Evolutionary conservation across 2,888 invertebrate species (phyloP), one percentile per base, ranked within the genome.

Genomic region (Callimorpha dominula): DNA sequence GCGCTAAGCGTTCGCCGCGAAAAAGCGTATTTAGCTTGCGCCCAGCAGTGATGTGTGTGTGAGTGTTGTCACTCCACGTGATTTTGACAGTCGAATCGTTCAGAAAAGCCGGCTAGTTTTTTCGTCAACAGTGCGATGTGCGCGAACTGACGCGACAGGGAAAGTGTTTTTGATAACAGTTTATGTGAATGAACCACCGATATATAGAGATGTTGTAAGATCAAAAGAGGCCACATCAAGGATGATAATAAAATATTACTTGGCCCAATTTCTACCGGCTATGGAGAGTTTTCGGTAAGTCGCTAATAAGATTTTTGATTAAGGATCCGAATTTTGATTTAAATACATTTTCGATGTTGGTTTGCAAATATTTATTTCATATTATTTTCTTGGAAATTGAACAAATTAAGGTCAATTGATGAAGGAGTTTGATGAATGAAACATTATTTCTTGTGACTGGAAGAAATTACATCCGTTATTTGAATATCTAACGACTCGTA

Each of bases 201-300:
- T 85, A 85, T 82, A 85, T 78, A 84, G 86, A 85, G 74, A 92
- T 93, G 92, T 85, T 87, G 83, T 92, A 88, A 90, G 81, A 81
- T 77, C 75, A 70, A 84, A 81, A 81, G 85, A 86, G 86, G 87
- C 84, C 84, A 81, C 84, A 83, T 80, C 77, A 81, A 86, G 86
- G 87, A 90, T 90, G 88, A 85, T 84, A 86, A 80, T 82, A 79
- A 88, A 86, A 84, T 86, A 84, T 87, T 76, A 82, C 81, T 88
- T 87, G 84, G 85, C 86, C 81, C 86, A 85, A 86, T 87, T 87
- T 84, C 83, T 86, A 81, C 79, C 84, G 86, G 87, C 88, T 80
- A 93, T 94, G 93, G 92, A 92, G 90, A 86, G 86, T 87, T 90
- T 91, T 89, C 86, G 93, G 94, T 94, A 87, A 92, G 93, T 91